These are phyloP conservation scores for Perca flavescens DNA, from an alignment of 2,113 vertebrate species.

Conservation along the genomic window DNA sequence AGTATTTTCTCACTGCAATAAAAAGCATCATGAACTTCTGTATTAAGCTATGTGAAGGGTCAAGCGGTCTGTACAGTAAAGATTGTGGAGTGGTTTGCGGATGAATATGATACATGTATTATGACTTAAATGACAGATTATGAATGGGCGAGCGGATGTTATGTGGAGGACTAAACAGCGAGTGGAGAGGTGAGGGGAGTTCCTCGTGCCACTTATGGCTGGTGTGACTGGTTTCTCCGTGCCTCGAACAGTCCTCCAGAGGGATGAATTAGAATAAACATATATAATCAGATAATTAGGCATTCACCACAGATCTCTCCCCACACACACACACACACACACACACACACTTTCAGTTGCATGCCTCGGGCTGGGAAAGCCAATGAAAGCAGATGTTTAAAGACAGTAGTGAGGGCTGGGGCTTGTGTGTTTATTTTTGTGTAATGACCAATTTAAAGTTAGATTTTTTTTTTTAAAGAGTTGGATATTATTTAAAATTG, in stretches of 20 bases:
- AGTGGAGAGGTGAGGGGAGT: conserved; percentile 67
- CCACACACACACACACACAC: conserved; percentile 18
- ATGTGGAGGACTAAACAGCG: conserved; percentile 41
- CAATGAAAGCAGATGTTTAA: conserved; percentile 75
- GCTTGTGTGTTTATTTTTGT: conserved; percentile 62
- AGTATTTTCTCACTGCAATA: conserved; percentile 14
- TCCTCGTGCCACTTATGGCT: conserved; percentile 70
- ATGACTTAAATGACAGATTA: conserved; percentile 71
- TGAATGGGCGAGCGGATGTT: conserved; percentile 64
- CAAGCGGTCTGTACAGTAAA: conserved; percentile 20
- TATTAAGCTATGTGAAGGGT: conserved; percentile 28
- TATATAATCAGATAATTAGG: conserved; percentile 85
- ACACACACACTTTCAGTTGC: conserved; percentile 51
- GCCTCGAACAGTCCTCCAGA: conserved; percentile 70
- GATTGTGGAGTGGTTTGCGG: conserved; percentile 27
- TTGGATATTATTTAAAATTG: conserved; percentile 16
- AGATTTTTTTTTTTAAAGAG: conserved; percentile 16
- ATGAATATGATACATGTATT: conserved; percentile 68
- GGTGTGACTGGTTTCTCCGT: conserved; percentile 63
- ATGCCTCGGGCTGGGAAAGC: conserved; percentile 62
- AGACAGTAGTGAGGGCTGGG: conserved; percentile 58
- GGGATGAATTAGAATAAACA: conserved; percentile 84
- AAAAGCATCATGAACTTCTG: conserved; percentile 32
- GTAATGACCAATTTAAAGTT: conserved; percentile 46
- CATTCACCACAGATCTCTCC: conserved; percentile 69